phyloP scores from a whole-genome alignment of 92 coral and sea anemone genomes.

The Galaxea fascicularis region DNA sequence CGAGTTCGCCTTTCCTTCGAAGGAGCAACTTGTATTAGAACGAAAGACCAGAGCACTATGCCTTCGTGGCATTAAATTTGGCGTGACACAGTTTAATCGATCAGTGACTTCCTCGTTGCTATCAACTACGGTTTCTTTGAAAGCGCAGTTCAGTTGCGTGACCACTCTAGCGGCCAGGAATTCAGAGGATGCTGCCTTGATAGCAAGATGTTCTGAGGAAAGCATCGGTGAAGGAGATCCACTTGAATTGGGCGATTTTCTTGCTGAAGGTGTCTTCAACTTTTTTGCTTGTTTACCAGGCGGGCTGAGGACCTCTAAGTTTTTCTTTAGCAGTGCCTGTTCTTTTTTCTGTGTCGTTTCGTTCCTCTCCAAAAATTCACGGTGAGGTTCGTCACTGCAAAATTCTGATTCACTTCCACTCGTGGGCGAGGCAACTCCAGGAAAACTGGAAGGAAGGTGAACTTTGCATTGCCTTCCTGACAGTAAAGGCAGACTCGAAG shows the following conservation, averaged over 20 bases:
- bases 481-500: slow-evolving; percentile 11
- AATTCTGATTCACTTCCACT: slow-evolving; percentile 17
- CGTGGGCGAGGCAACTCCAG: slow-evolving; percentile 14
- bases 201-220: slow-evolving; percentile 43
- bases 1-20: slow-evolving; percentile 1
- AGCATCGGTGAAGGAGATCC: slow-evolving; percentile 26
- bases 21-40: slow-evolving; percentile 5
- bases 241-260: slow-evolving; percentile 20
- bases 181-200: slow-evolving; percentile 41
- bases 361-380: neutral
- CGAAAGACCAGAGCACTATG: slow-evolving; percentile 33
- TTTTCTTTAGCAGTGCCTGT: neutral
- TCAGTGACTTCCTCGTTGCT: neutral
- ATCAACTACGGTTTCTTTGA: slow-evolving; percentile 18
- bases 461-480: slow-evolving; percentile 45
- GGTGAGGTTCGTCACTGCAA: neutral
- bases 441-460: slow-evolving; percentile 34
- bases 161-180: slow-evolving; percentile 64
- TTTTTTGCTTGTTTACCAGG: neutral
- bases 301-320: neutral
- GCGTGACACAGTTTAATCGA: slow-evolving; percentile 47
- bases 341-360: neutral
- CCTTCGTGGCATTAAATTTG: slow-evolving; percentile 47
- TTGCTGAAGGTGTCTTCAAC: neutral
- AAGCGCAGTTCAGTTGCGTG: slow-evolving; percentile 47